Evolutionary conservation across 2,113 vertebrate species (phyloP), one percentile per base, ranked within the genome.

Genomic region (Bubo scandiacus): DNA sequence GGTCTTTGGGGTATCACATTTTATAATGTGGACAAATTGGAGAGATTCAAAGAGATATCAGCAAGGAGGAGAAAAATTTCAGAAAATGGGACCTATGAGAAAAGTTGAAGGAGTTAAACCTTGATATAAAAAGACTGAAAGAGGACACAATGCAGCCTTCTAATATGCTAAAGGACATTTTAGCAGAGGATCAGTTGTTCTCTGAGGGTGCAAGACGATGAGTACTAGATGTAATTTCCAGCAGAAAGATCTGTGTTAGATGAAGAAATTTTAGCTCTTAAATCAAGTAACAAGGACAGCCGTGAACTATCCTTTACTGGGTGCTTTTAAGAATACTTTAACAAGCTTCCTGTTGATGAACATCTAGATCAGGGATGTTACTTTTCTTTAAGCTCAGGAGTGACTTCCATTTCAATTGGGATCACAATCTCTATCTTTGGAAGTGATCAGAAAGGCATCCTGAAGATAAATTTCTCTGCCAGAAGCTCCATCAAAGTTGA

Each of bases 371-470:
- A 45, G 70, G 49, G 73, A 51, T 91, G 70, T 82, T 85, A 57
- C 47, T 18, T 77, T 81, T 72, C 51, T 72, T 75, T 80, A 82
- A 90, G 90, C 70, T 85, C 73, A 68, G 62, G 52, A 75, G 19
- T 79, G 42, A 79, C 70, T 93, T 85, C 87, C 67, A 45, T 82
- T 96, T 94, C 93, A 70, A 42, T 71, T 83, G 71, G 62, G 58
- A 96, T 96, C 78, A 89, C 89, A 91, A 43, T 89, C 65, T 81
- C 55, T 80, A 40, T 70, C 85, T 96, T 77, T 86, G 67, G 62
- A 86, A 91, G 66, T 30, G 54, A 95, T 86, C 74, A 80, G 81
- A 94, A 92, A 92, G 29, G 40, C 62, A 87, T 80, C 89, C 80
- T 63, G n/a, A 45, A 95, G 66, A 91, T 62, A 85, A 96, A 91